These are phyloP conservation scores for Tyto alba DNA, from an alignment of 2,113 vertebrate species.

Conservation along the genomic window DNA sequence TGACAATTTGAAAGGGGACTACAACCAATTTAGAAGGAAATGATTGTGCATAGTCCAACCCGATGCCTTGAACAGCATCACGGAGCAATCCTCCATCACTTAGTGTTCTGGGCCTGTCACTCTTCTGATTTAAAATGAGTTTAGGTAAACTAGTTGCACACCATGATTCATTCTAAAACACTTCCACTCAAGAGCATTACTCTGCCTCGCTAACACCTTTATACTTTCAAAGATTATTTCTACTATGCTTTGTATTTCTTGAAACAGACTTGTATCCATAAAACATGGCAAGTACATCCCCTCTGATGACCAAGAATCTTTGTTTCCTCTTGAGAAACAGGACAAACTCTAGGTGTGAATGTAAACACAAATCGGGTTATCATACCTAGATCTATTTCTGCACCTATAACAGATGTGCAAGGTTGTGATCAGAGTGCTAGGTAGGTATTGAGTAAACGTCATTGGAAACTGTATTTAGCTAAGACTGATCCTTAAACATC, in stretches of 20 bases:
- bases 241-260: neutral
- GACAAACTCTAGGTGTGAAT: neutral
- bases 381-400: neutral
- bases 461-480: neutral
- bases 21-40: constrained; percentile 62
- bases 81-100: constrained; percentile 38
- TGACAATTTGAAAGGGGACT: constrained; percentile 66
- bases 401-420: neutral
- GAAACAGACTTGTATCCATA: neutral
- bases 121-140: constrained; percentile 30
- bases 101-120: constrained; percentile 37
- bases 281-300: neutral
- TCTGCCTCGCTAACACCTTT: neutral
- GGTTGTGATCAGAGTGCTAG: neutral
- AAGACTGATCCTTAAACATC: neutral
- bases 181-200: neutral
- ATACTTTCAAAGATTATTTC: neutral
- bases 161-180: constrained; percentile 6
- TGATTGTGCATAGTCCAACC: constrained; percentile 34
- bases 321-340: neutral
- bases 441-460: neutral
- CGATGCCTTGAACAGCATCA: neutral
- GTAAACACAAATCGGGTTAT: neutral
- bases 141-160: constrained; percentile 40
- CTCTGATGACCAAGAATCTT: neutral